Evolutionary conservation across 1,140 invertebrate species (phyloP).

Genomic region (Caenorhabditis tropicalis): DNA sequence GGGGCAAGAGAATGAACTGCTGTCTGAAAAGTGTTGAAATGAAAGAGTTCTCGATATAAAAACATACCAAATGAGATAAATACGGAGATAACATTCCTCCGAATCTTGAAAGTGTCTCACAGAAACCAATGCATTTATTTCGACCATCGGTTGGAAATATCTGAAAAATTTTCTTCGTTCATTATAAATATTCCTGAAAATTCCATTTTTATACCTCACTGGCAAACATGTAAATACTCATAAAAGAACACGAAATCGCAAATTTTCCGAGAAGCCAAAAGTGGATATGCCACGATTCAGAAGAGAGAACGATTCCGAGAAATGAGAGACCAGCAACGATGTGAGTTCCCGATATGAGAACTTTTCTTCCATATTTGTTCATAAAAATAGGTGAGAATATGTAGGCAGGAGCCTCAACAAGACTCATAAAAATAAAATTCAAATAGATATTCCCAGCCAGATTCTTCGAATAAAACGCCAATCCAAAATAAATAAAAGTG

Average conservation of each 20-base stretch:
- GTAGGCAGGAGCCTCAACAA: constrained; percentile 72
- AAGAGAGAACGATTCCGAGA: constrained; percentile 18
- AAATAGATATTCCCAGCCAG: constrained; percentile 72
- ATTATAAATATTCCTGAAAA: background rate
- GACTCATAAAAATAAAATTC: constrained; percentile 71
- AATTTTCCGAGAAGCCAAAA: constrained; percentile 59
- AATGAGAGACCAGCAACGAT: constrained; percentile 47
- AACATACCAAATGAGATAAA: constrained; percentile 47
- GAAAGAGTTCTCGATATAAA: background rate
- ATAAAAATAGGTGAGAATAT: constrained; percentile 64
- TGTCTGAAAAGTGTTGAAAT: constrained; percentile 46
- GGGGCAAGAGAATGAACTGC: constrained; percentile 41
- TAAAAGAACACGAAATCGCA: constrained; percentile 54
- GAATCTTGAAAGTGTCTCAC: constrained; percentile 51
- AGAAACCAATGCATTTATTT: constrained; percentile 54
- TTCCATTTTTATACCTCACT: constrained; percentile 26
- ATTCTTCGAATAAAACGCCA: constrained; percentile 70
- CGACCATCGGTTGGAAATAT: constrained; percentile 48
- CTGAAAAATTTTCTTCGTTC: background rate
- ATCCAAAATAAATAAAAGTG: constrained; percentile 73
- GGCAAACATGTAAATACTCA: constrained; percentile 56
- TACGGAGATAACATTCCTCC: constrained; percentile 57
- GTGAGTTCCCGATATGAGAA: constrained; percentile 43
- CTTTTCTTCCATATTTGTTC: constrained; percentile 56
- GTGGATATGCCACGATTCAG: constrained; percentile 2